phyloP scores from a whole-genome alignment of 2,113 vertebrate species.

The Amphiprion ocellaris region DNA sequence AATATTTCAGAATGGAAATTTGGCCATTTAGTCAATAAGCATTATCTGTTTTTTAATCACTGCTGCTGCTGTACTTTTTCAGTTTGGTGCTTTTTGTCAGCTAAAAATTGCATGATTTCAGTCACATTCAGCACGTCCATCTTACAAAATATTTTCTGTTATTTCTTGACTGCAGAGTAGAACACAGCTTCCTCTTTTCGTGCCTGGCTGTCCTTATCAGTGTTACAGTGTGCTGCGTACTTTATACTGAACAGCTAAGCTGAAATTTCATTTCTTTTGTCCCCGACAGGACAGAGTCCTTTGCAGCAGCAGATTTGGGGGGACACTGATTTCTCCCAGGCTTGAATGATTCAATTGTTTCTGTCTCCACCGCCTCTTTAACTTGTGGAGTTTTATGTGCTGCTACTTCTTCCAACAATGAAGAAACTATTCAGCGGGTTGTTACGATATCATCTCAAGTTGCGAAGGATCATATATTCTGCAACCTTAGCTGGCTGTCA shows the following conservation, averaged over 20 bases:
- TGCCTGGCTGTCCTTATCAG: not conserved
- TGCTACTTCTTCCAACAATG: conserved; percentile 10
- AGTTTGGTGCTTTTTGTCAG: too few relatives aligned
- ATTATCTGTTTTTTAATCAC: not conserved
- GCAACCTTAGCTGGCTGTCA: conserved; percentile 63
- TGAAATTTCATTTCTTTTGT: conserved; percentile 21
- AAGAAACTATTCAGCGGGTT: conserved; percentile 49
- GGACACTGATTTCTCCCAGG: conserved; percentile 16
- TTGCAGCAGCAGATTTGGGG: conserved; percentile 5
- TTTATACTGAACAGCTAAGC: conserved; percentile 17
- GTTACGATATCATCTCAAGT: conserved; percentile 56
- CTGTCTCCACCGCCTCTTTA: not conserved
- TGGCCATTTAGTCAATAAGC: not conserved
- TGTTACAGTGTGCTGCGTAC: not conserved
- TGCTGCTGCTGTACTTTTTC: not conserved
- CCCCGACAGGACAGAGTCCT: not conserved
- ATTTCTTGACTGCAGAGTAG: not conserved
- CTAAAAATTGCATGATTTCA: not conserved
- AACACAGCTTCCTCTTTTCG: too few relatives aligned
- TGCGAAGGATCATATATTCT: conserved; percentile 52
- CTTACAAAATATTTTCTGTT: too few relatives aligned
- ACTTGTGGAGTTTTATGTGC: conserved; percentile 4
- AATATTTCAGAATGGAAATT: not conserved
- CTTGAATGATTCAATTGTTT: conserved; percentile 46
- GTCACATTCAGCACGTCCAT: too few relatives aligned